Percentiles rank a stretch among this genome's conserved stretches.
Conservation (phyloP, 2,113 vertebrate species). For the Engystomops pustulosus region DNA sequence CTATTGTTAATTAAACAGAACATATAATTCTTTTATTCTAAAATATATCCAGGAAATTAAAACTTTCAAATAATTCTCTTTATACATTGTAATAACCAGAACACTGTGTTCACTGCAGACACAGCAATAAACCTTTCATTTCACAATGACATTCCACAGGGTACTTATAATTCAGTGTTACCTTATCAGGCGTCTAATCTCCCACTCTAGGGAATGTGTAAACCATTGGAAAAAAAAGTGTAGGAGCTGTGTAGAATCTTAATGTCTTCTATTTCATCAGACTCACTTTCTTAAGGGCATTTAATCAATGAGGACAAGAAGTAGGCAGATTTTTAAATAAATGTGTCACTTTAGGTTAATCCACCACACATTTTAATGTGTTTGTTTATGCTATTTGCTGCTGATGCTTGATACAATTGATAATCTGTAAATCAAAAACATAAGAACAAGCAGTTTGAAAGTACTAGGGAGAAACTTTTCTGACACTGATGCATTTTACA, state of each 20-base stretch:
- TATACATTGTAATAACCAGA: slow-evolving; percentile 16
- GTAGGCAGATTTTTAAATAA: slow-evolving; percentile 84
- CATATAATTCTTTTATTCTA: not conserved
- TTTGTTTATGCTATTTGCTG: slow-evolving; percentile 76
- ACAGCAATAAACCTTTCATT: slow-evolving; percentile 68
- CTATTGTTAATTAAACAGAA: not conserved
- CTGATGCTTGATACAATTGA: slow-evolving; percentile 73
- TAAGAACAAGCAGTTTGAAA: slow-evolving; percentile 71
- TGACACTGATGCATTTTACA: slow-evolving; percentile 67
- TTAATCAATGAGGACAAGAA: slow-evolving; percentile 84
- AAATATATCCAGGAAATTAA: not conserved
- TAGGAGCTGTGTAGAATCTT: slow-evolving; percentile 76
- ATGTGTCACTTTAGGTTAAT: slow-evolving; percentile 82
- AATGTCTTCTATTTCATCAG: slow-evolving; percentile 79
- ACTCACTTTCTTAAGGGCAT: slow-evolving; percentile 81
- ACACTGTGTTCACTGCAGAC: slow-evolving; percentile 27
- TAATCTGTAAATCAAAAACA: slow-evolving; percentile 78
- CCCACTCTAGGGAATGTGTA: slow-evolving; percentile 79
- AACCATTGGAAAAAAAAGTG: slow-evolving; percentile 74
- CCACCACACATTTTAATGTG: slow-evolving; percentile 70
- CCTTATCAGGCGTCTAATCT: slow-evolving; percentile 80
- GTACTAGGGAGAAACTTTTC: slow-evolving; percentile 68
- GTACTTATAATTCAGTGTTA: slow-evolving; percentile 83
- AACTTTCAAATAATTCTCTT: not conserved
- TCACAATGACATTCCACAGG: slow-evolving; percentile 76